These are phyloP conservation scores for Stichodactyla helianthus DNA, from an alignment of 64 coral and sea anemone species.

Conservation along the genomic window DNA sequence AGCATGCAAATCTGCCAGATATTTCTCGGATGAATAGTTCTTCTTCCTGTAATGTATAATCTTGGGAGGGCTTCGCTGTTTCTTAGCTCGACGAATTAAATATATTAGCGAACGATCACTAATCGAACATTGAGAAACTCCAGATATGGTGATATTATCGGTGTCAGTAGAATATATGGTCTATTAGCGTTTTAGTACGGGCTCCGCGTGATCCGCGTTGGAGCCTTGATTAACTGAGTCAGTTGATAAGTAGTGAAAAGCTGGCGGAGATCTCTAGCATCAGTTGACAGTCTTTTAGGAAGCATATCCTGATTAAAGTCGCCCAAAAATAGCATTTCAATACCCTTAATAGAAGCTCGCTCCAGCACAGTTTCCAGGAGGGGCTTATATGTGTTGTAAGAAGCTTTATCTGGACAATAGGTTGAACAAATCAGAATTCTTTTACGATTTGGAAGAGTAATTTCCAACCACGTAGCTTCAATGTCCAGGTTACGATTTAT, in stretches of 20 bases:
- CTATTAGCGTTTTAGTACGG: neutral
- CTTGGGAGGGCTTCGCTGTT: neutral
- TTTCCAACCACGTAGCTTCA: constrained; percentile 32
- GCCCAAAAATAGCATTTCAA: neutral
- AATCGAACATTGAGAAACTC: constrained; percentile 32
- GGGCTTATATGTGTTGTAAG: neutral
- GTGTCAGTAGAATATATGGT: neutral
- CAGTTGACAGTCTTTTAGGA: constrained; percentile 19
- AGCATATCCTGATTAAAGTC: constrained; percentile 32
- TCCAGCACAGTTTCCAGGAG: constrained; percentile 14
- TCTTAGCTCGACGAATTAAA: constrained; percentile 6
- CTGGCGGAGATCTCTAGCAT: neutral
- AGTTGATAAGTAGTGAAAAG: constrained; percentile 5
- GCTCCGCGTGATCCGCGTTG: neutral
- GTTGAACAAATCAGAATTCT: neutral
- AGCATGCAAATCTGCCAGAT: constrained; percentile 14
- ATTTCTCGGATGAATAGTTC: constrained; percentile 24
- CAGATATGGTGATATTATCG: constrained; percentile 3
- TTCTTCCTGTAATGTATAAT: neutral
- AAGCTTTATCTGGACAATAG: neutral
- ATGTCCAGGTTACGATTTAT: neutral
- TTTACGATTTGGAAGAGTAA: constrained; percentile 9
- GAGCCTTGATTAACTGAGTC: neutral
- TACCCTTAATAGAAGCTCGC: neutral
- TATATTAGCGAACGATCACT: constrained; percentile 31